Base-by-base conservation (phyloP, 2,888 invertebrate genomes). In the Leucoptera coffeella region DNA sequence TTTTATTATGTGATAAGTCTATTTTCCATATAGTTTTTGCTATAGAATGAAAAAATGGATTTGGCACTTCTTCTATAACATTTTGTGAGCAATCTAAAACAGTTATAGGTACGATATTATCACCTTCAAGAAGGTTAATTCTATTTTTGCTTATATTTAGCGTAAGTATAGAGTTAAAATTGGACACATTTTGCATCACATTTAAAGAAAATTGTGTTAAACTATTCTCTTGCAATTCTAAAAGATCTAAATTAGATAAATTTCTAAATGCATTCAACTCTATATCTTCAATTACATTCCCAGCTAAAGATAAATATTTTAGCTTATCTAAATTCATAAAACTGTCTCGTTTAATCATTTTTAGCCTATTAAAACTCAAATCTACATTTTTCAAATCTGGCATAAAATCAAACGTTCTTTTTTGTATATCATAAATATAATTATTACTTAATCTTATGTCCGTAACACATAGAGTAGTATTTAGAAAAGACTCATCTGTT, bases 381-480 rank as follows among this genome's bases (percentile, higher is more conserved):
- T 87, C 83, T 35, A 91, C 69, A 28, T 82, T 85, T 50, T 85
- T 80, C 37, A 92, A 59, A 47, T 82, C 81, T 8, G 75, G 74
- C 38, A 91, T 62, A 43, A 77, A 77, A 35, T 75, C 69, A 50
- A 92, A 91, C 5, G 85, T 85, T 36, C 77, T 73, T 11, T 77
- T 62, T 22, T 78, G 76, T 25, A 92, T 60, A 4, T 59, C 64
- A 38, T 78, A 79, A 32, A 92, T 54, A 41, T 82, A 80, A 59
- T 92, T 92, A 50, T 87, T 85, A 3, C 87, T 85, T 28, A 92
- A 64, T 40, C 90, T 79, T 21, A 91, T 73, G 49, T 90, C 88
- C 28, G 78, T 79, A 27, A 92, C 54, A 38, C 82, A 78, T 7
- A 78, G 71, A 38, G 90, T 86, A 4, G 81, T 60, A 29, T 78